Evolutionary conservation across 2,797 vertebrate species (phyloP).

Genomic region (Phyllotis vaccarum): DNA sequence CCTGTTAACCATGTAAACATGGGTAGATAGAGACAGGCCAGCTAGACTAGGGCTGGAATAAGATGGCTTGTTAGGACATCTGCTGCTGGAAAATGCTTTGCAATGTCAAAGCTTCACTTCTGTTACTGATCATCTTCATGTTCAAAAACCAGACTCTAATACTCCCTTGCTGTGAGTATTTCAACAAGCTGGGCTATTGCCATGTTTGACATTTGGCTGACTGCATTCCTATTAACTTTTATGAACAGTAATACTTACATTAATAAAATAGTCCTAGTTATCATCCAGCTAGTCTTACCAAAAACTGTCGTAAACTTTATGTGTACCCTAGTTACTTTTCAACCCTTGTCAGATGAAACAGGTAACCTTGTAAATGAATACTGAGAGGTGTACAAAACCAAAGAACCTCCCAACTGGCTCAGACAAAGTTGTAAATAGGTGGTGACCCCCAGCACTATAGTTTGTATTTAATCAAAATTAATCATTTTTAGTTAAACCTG

Average conservation of each 20-base stretch:
- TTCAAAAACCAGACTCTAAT: background rate
- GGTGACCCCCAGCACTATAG: constrained; percentile 67
- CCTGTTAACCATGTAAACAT: background rate
- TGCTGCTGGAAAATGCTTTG: background rate
- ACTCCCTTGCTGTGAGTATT: background rate
- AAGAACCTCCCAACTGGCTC: background rate
- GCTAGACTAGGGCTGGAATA: background rate
- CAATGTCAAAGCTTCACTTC: background rate
- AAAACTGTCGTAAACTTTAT: constrained; percentile 38
- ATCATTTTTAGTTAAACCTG: constrained; percentile 82
- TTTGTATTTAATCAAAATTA: constrained; percentile 72
- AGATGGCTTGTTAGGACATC: background rate
- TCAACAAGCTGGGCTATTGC: background rate
- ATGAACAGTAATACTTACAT: background rate
- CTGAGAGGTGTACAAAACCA: background rate
- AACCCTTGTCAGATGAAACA: background rate
- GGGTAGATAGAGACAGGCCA: background rate
- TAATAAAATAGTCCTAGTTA: constrained; percentile 34
- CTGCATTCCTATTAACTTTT: background rate
- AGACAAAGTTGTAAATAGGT: background rate
- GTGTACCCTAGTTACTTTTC: background rate
- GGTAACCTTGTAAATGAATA: background rate
- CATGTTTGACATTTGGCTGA: background rate
- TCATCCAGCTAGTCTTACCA: constrained; percentile 50
- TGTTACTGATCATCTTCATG: background rate